A percentile compares a stretch with the other conserved stretches of the same genome.
phyloP scores from a whole-genome alignment of 1,140 invertebrate species.

The Capitella teleta region DNA sequence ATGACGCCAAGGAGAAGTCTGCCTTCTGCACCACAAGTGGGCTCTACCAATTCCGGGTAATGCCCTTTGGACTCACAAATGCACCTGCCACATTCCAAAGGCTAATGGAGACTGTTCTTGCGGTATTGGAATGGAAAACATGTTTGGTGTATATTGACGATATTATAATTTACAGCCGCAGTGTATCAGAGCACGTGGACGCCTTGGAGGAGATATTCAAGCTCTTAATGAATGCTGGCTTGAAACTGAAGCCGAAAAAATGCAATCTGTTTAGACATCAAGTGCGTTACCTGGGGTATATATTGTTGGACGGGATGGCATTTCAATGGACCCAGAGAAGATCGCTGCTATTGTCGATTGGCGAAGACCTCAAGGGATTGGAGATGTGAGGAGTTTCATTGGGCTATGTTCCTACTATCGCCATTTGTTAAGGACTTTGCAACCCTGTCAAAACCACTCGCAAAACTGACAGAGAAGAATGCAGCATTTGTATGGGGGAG shows the following conservation, averaged over 20 bases:
- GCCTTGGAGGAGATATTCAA: constrained; percentile 13
- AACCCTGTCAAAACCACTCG: constrained; percentile 11
- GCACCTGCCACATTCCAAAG: constrained; percentile 23
- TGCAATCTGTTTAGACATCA: constrained; percentile 15
- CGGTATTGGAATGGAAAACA: constrained; percentile 8
- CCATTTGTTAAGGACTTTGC: constrained; percentile 20
- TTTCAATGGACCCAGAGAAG: constrained; percentile 24
- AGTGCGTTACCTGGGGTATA: constrained; percentile 23
- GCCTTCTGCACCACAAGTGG: constrained; percentile 3
- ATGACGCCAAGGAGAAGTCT: constrained; percentile 1
- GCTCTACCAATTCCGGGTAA: constrained; percentile 1
- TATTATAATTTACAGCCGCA: constrained; percentile 16
- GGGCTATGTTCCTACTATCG: constrained; percentile 24
- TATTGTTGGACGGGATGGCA: constrained; percentile 19
- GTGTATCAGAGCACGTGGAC: too few species aligned
- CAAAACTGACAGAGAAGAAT: too few species aligned
- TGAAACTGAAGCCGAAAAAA: constrained; percentile 43
- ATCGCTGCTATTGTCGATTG: constrained; percentile 24
- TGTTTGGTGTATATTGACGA: constrained; percentile 20
- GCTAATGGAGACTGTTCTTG: constrained; percentile 20
- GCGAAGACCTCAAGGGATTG: constrained; percentile 22
- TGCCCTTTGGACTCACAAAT: constrained; percentile 24
- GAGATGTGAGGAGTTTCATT: constrained; percentile 24
- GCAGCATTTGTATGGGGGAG: too few species aligned
- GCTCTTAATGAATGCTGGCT: constrained; percentile 25